phyloP scores from a whole-genome alignment of 2,888 invertebrate genomes.

The Dolichopus griseipennis region DNA sequence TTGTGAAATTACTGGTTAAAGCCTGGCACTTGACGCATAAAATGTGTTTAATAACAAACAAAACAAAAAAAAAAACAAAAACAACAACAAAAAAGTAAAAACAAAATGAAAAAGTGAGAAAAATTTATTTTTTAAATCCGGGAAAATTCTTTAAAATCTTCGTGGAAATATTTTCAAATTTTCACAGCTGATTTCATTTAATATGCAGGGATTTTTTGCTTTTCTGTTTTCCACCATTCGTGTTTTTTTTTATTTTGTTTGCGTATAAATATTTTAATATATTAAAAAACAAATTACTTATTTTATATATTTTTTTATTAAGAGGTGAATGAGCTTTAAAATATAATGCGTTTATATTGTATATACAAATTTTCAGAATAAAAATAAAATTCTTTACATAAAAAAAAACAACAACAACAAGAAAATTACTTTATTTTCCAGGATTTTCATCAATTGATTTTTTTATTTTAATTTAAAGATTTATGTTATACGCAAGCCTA shows the following conservation, averaged over 20 bases:
- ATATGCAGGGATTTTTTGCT: slow-evolving; percentile 18
- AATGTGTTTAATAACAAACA: not conserved
- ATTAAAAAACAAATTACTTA: slow-evolving; percentile 1
- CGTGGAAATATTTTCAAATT: slow-evolving; percentile 45
- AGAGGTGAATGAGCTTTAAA: not conserved
- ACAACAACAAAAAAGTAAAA: not conserved
- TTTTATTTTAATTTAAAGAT: too few relatives aligned
- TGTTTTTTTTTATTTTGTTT: not conserved
- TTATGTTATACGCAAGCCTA: too few relatives aligned
- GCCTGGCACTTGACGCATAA: not conserved
- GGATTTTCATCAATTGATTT: too few relatives aligned
- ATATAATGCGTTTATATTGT: not conserved
- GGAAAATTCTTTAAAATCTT: slow-evolving; percentile 34
- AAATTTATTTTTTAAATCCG: not conserved
- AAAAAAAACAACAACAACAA: too few relatives aligned
- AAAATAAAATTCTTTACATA: too few relatives aligned
- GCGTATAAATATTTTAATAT: not conserved
- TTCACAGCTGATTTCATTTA: slow-evolving; percentile 44
- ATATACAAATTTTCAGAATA: too few relatives aligned
- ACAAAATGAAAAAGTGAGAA: slow-evolving; percentile 11
- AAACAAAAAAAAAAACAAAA: too few relatives aligned
- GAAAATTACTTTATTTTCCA: too few relatives aligned
- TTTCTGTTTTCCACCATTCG: not conserved
- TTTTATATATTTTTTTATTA: not conserved
- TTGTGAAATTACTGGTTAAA: not conserved